Evolutionary conservation across 2,797 vertebrate species (phyloP), one percentile per base, ranked within the genome.

Genomic region (Falco rusticolus): DNA sequence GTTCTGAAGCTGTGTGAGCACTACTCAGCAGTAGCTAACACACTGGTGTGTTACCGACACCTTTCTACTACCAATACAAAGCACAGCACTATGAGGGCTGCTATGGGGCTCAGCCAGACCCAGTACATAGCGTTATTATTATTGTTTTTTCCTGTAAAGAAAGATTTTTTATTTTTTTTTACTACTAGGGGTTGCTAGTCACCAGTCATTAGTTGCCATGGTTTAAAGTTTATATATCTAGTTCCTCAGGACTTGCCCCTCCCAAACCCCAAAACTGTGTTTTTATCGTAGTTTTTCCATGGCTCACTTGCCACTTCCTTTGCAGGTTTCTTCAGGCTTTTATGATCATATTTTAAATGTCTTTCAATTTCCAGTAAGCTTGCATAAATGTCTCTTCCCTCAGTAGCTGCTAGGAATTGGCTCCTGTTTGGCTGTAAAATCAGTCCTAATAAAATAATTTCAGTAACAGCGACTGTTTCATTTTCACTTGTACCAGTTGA

Each of bases 341-440:
- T 94, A 87, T 75, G 84, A 87, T 54, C 11, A 2, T 87, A 56
- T 87, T 90, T 90, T 79, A 91, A 94, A 92, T 77, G 68, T 68
- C 66, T 85, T 90, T 96, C 86, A 68, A 9, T 87, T 96, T 90
- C 57, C 53, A 68, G 75, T 94, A 95, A 90, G 41, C 88, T 89
- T 94, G 71, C 94, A 94, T 90, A 92, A 96, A 95, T 80, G 93
- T 89, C 88, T 96, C 28, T 83, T 97, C 90, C 81, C 92, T 85
- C 6, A 34, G 90, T 87, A 87, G 90, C 82, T 80, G 45, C 92
- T 97, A 92, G 54, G 84, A 94, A 90, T 87, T 74, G 81, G 71
- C 45, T 94, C 13, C 51, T 70, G 48, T 84, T 93, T 94, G 88
- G 79, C 72, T 92, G 48, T 92, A 76, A 86, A 88, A 91, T 94